Evolutionary conservation across 2,888 invertebrate genomes (phyloP), one percentile per base, ranked within the genome.

Genomic region (Brenthis ino): DNA sequence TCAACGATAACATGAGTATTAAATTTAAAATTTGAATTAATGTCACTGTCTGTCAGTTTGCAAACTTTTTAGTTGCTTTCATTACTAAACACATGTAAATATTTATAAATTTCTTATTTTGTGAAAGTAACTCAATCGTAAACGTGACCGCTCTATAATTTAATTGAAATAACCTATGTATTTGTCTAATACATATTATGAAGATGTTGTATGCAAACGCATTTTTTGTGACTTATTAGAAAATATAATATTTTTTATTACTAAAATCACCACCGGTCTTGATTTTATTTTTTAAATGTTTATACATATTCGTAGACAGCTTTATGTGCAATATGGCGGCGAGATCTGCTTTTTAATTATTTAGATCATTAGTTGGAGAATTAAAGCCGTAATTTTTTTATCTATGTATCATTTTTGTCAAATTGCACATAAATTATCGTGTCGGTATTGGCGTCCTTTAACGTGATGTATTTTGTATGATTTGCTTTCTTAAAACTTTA

Each of bases 301-400:
- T 51, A n/a, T 67, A 56, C 13, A 61, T 11, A 51, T 53, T 37
- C 4, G 6, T 37, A 28, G 57, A 28, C 57, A 51, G 47, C 16
- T 69, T 63, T 65, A 57, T 57, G 65, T 61, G 51, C 56, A 64
- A 65, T 60, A 56, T 65, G 43, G 33, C 60, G 20, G 48, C 16
- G 50, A 60, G 55, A 55, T 61, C 33, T 67, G 66, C 14, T 50
- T 0, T 16, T 50, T 61, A 20, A 51, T 12, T 51, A 51, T 6
- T 13, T 12, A 37, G 12, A 16, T 50, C 24, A 13, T 8, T 54
- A 66, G 20, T 54, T 2, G 3, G 53, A 54, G 14, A 57, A n/a
- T 57, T n/a, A 20, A 47, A 14, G 28, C 14, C 58, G n/a, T 28
- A n/a, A 2, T 16, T 16, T 14, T 28, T 67, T 3, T 67, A 61